These are phyloP conservation scores for Lasioglossum baleicum DNA, from an alignment of 1,140 invertebrate species.

Conservation along the genomic window DNA sequence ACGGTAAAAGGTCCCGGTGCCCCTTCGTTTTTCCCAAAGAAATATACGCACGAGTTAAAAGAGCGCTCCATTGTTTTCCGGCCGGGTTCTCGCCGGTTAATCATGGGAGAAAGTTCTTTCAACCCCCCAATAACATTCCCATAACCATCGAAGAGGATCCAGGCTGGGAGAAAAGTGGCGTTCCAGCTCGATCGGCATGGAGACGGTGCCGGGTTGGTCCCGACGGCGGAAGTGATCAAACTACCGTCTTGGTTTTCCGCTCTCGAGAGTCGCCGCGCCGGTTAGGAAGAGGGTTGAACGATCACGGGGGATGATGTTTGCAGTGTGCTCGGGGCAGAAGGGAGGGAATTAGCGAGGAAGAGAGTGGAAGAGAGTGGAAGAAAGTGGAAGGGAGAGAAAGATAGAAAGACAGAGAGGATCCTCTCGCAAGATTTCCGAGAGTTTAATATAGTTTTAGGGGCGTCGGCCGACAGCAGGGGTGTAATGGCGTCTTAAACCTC, in stretches of 20 bases:
- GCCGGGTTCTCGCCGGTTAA: not conserved
- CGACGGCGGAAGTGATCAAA: conserved; percentile 72
- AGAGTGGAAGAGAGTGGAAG: no score
- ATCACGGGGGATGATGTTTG: conserved; percentile 57
- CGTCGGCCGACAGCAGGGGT: conserved; percentile 75
- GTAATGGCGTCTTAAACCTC: conserved; percentile 80
- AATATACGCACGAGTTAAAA: no score
- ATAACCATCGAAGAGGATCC: not conserved
- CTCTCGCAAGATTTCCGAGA: conserved; percentile 75
- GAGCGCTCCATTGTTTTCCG: no score
- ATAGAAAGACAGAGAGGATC: conserved; percentile 53
- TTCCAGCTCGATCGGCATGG: not conserved
- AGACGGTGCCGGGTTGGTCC: conserved; percentile 23
- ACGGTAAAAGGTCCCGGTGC: no score
- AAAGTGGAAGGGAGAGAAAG: conserved; percentile 61
- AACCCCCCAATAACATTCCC: conserved; percentile 1
- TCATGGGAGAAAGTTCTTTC: not conserved
- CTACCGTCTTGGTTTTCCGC: conserved; percentile 70
- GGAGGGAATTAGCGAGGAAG: conserved; percentile 67
- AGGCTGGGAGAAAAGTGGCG: not conserved
- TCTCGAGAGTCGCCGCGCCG: conserved; percentile 46
- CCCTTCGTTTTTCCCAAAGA: no score
- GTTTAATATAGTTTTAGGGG: conserved; percentile 80
- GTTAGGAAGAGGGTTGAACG: conserved; percentile 45
- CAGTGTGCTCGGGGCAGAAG: conserved; percentile 28